Base-by-base conservation (phyloP, 2,888 invertebrate species). In the Acrocyrtus sp. region DNA sequence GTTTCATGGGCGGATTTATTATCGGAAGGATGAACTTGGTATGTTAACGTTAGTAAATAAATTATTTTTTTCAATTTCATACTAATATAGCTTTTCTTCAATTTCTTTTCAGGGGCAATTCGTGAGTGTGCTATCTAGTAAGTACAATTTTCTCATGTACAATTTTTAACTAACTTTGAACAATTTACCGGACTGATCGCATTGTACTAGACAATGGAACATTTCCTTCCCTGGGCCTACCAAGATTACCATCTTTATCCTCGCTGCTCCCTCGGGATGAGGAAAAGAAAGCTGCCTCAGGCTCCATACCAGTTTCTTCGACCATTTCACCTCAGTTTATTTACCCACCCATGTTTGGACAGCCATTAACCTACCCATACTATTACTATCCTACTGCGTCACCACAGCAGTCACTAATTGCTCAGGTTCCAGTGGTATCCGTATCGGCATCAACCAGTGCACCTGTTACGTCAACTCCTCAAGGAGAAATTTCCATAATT, bases 1-100 rank as follows among this genome's bases (percentile, higher is more conserved):
- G 72, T 17, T 73, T 76, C 45, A 57, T 76, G 58, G 76, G 76
- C 22, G 76, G 76, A 3, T 76, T 63, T 43, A 65, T 76, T 3
- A 65, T 76, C 27, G 76, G 76, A 21, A 69, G 66, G 62, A 51
- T 76, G 50, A 50, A 54, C 1, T 62, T 76, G 10, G 76, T 73
- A 39, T 61, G 57, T 39, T 53, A 22, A 58, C 5, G 17, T 47
- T 47, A 47, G 5, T n/a, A 47, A n/a, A 12, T 17, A n/a, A 6
- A 47, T 47, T 15, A n/a, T 6, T 6, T 15, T n/a, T 6, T 47
- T 47, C 15, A 47, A 15, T 47, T 47, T 39, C 8, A 15, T 24
- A 17, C 19, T 39, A 34, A 21, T 53, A 3, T 53, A 3, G 10
- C 17, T 26, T 27, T 53, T 27, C 51, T 5, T 15, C 17, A 2